Conservation (phyloP, 2,113 vertebrate species). For the Channa maculata region DNA sequence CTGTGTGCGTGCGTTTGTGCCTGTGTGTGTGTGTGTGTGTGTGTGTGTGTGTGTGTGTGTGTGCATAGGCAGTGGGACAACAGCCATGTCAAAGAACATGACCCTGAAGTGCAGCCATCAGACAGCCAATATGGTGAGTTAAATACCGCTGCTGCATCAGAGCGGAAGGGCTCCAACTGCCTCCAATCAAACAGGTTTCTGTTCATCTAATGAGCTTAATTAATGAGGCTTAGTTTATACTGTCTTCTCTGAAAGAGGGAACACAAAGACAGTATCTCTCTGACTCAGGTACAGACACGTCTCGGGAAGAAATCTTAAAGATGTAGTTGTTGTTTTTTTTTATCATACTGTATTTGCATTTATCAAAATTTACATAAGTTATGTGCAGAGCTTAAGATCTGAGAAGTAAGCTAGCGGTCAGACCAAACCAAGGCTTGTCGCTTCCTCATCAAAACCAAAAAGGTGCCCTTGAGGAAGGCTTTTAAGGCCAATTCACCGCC, state of each 20-base stretch:
- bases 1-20: too few species aligned
- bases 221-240: slow-evolving; percentile 71
- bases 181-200: slow-evolving; percentile 81
- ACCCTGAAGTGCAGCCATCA: slow-evolving; percentile 82
- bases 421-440: too few species aligned
- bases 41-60: slow-evolving; percentile 41
- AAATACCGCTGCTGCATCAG: slow-evolving; percentile 78
- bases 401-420: too few species aligned
- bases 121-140: slow-evolving; percentile 82
- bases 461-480: too few species aligned
- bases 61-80: slow-evolving; percentile 70
- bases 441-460: too few species aligned
- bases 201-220: slow-evolving; percentile 78
- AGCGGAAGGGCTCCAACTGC: slow-evolving; percentile 74
- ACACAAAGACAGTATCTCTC: slow-evolving; percentile 34
- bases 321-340: too few species aligned
- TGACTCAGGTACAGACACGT: background rate
- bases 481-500: too few species aligned
- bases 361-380: too few species aligned
- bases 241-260: slow-evolving; percentile 43
- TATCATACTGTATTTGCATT: too few species aligned
- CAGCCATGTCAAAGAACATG: slow-evolving; percentile 82
- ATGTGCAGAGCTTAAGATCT: too few species aligned
- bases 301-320: background rate
- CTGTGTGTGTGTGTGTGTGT: slow-evolving; percentile 26